Base-by-base conservation (phyloP, 2,888 invertebrate genomes). In the Trissolcus japonicus region DNA sequence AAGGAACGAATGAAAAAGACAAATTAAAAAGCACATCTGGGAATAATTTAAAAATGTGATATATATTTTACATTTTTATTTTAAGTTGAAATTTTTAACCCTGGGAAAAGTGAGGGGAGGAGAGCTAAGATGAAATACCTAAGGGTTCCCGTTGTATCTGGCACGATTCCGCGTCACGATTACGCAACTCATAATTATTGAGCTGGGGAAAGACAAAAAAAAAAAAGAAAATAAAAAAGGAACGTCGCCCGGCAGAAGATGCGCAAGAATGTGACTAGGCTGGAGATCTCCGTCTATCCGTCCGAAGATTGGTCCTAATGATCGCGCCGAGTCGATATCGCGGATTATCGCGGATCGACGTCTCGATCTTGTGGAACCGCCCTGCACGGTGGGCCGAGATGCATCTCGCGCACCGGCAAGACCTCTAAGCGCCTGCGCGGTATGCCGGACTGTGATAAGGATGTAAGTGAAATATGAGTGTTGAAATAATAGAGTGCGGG, bases 121-220 rank as follows among this genome's bases (percentile, higher is more conserved):
- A 4, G 16, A 43, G 69, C 54, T 62, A 69, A 53, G 63, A 57
- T 68, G 79, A 81, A 79, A 78, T 82, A 81, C 82, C 53, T 35
- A 68, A 73, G 76, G 80, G 78, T 83, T 85, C 86, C 87, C 86
- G 86, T 86, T 86, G 85, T 83, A 80, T 72, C 75, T 81, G 82
- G 80, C 76, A 61, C 80, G 84, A 87, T 86, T 79, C 77, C 67
- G 81, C 81, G 63, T 59, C 55, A 74, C 82, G 86, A 83, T 85
- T 82, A 83, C 80, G 82, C 79, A 80, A 81, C 80, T 84, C 82
- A 81, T 82, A 83, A 85, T 85, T 83, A 82, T 82, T 80, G 78
- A 17, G 56, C 16, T 21, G 4, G 1, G 29, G 17, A 21, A 19
- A 46, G 40, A 53, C 21, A 59, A 40, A 35, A 35, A 11, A 35